These are phyloP conservation scores for Conus canariensis DNA, from an alignment of 2,888 invertebrate species.

Conservation along the genomic window DNA sequence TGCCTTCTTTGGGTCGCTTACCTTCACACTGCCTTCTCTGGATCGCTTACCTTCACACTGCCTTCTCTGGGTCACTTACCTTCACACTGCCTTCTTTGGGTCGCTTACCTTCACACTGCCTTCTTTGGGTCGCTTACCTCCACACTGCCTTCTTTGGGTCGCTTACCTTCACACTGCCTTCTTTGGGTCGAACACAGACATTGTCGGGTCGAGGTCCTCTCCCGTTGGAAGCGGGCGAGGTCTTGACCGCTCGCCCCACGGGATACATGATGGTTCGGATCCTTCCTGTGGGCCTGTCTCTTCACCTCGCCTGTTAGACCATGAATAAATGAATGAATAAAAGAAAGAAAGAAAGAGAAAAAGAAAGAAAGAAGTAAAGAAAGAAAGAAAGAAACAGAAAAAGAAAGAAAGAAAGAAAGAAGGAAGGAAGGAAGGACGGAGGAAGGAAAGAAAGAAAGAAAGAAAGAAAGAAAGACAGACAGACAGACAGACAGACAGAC, in stretches of 20 bases:
- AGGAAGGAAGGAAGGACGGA: neutral
- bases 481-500: neutral
- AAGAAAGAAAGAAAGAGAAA: neutral
- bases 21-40: too few species aligned
- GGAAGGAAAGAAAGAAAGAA: neutral
- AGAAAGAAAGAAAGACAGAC: neutral
- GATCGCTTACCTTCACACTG: too few species aligned
- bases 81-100: too few species aligned
- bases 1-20: too few species aligned
- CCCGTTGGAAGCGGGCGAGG: neutral
- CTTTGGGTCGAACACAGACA: neutral
- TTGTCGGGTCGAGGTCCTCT: neutral
- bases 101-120: too few species aligned
- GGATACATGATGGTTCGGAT: neutral
- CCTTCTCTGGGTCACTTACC: too few species aligned
- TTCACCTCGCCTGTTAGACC: too few species aligned
- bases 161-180: neutral
- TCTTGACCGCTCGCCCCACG: neutral
- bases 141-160: too few species aligned
- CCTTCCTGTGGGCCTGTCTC: too few species aligned
- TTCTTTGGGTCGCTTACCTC: too few species aligned
- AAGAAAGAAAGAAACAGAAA: neutral
- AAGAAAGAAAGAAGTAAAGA: neutral
- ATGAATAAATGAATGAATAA: neutral
- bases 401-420: neutral